phyloP scores from a whole-genome alignment of 2,888 invertebrate genomes.

The Calameuta pallipes region DNA sequence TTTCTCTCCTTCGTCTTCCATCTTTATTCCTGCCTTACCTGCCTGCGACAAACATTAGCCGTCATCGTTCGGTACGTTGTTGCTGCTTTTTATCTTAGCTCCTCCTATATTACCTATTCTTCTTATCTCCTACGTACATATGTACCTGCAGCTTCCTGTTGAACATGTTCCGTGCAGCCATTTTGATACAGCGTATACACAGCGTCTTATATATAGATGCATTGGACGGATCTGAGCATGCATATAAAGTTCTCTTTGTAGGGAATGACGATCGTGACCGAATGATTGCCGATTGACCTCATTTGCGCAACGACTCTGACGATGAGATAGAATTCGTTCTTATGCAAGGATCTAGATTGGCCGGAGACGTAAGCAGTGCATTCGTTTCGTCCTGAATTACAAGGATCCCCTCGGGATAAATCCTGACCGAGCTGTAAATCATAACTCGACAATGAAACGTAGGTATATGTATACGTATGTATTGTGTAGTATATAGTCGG shows the following conservation, averaged over 20 bases:
- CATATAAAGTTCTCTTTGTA: neutral
- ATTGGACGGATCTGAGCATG: neutral
- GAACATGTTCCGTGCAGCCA: neutral
- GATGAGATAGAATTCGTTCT: neutral
- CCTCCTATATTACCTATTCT: neutral
- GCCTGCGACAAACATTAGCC: constrained; percentile 13
- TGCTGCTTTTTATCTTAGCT: neutral
- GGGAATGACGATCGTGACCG: neutral
- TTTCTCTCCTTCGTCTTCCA: constrained; percentile 19
- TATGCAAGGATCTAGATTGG: neutral
- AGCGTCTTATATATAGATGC: too few species aligned
- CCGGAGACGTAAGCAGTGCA: neutral
- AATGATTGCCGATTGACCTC: neutral
- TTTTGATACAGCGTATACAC: too few species aligned
- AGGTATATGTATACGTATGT: neutral
- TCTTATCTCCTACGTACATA: neutral
- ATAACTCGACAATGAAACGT: neutral
- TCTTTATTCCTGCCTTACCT: constrained; percentile 25
- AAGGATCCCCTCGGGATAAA: neutral
- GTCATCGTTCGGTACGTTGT: constrained; percentile 23
- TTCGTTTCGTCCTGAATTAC: neutral
- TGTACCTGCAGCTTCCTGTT: neutral
- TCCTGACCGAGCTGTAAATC: neutral
- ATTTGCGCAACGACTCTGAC: neutral
- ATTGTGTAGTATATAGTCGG: neutral